phyloP scores from a whole-genome alignment of 2,113 vertebrate species.

The Notothenia rossii region DNA sequence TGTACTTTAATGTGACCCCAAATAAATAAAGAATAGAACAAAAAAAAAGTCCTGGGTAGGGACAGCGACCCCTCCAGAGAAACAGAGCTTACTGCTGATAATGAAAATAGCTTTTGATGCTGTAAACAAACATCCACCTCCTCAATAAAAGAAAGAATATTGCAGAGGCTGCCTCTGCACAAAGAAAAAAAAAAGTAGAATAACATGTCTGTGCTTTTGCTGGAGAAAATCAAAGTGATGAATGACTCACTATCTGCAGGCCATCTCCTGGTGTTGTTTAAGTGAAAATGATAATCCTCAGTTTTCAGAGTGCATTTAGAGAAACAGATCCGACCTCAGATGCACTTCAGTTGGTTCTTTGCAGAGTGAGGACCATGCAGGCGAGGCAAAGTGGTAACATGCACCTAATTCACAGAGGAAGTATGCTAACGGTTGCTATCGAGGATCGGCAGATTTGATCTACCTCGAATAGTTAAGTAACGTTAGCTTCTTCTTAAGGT shows the following conservation, averaged over 20 bases:
- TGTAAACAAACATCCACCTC: conserved; percentile 35
- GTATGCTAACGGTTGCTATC: background rate
- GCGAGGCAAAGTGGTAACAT: too few relatives aligned
- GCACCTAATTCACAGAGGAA: background rate
- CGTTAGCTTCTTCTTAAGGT: background rate
- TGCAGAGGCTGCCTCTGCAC: conserved; percentile 20
- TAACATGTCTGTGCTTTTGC: background rate
- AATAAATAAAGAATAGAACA: too few relatives aligned
- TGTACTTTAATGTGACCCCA: too few relatives aligned
- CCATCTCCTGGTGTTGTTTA: conserved; percentile 19
- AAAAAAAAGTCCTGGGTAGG: too few relatives aligned
- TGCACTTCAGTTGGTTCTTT: background rate
- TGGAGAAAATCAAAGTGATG: conserved; percentile 42
- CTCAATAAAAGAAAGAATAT: conserved; percentile 29
- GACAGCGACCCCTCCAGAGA: background rate
- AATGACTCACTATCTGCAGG: conserved; percentile 36
- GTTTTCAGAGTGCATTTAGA: too few relatives aligned
- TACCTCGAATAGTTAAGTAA: too few relatives aligned
- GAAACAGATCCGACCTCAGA: background rate
- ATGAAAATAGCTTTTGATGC: conserved; percentile 32
- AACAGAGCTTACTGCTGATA: background rate
- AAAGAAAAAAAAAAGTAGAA: background rate
- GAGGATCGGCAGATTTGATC: background rate
- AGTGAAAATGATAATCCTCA: conserved; percentile 26
- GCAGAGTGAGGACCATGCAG: background rate